These are phyloP conservation scores for Homarus americanus DNA, from an alignment of 1,140 invertebrate genomes.

Conservation along the genomic window DNA sequence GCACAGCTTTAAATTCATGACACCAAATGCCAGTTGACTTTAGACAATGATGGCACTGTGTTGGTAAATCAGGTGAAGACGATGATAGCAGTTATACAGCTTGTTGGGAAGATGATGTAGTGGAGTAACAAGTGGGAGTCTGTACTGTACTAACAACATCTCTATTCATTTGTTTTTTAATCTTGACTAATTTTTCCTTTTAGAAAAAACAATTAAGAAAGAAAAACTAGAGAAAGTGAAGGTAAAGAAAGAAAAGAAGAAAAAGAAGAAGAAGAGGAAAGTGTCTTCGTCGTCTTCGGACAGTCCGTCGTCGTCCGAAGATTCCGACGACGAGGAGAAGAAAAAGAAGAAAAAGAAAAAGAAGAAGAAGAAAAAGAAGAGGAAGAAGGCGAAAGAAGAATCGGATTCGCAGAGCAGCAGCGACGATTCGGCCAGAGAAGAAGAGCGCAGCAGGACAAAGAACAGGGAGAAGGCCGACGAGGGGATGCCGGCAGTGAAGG, in stretches of 20 bases:
- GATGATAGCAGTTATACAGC: too few species aligned
- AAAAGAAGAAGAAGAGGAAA: slow-evolving; percentile 41
- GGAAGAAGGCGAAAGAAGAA: slow-evolving; percentile 41
- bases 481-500: slow-evolving; percentile 14
- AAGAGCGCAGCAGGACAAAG: slow-evolving; percentile 15
- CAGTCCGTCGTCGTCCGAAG: slow-evolving; percentile 24
- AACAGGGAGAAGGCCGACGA: neutral
- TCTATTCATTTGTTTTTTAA: too few species aligned
- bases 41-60: too few species aligned
- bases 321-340: slow-evolving; percentile 40
- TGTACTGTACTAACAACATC: too few species aligned
- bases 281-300: slow-evolving; percentile 42
- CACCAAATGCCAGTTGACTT: too few species aligned
- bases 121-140: too few species aligned
- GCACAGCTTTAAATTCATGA: too few species aligned
- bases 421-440: neutral
- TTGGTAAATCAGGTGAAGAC: too few species aligned
- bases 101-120: too few species aligned
- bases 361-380: slow-evolving; percentile 46
- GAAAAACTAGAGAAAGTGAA: slow-evolving; percentile 55
- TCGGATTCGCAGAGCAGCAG: slow-evolving; percentile 37
- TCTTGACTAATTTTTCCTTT: neutral
- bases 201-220: slow-evolving; percentile 51
- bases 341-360: slow-evolving; percentile 58
- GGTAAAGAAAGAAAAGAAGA: slow-evolving; percentile 57